Base-by-base conservation (phyloP, 2,113 vertebrate genomes). In the Podilymbus podiceps region DNA sequence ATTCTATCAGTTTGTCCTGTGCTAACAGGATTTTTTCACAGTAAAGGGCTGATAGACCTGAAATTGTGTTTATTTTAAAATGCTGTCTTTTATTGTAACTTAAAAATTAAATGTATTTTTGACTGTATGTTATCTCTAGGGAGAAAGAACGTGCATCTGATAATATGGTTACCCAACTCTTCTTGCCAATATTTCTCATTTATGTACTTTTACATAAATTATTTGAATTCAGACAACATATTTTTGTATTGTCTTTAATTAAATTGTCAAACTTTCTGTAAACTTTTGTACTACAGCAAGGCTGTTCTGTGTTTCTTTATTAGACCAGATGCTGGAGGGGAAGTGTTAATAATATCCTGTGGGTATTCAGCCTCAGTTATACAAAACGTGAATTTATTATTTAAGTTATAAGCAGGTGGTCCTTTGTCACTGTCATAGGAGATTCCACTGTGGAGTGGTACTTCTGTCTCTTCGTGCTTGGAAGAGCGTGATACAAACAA, bases 201-300 rank as follows among this genome's bases (percentile, higher is more conserved):
- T 53, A 53, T 97, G 80, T 94, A 89, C 79, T 97, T 96, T 93
- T 89, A 68, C 93, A 77, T 96, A 94, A 96, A 96, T 96, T 93
- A 90, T 87, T 87, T 93, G 11, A 95, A 90, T 93, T 92, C 62
- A 80, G 83, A 47, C 88, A 85, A 60, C 49, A 6, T 94, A 71
- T 81, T 96, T 42, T 96, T 97, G 96, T 97, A 95, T 96, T 93
- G 92, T 96, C 97, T 81, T 95, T 60, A 95, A 93, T 96, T 96
- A 97, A 97, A 95, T 87, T 93, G 84, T 90, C 9, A 3, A 76
- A 90, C 23, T 95, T 95, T 95, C 73, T 95, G 92, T 95, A 91
- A 97, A 94, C 35, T 91, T 97, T 95, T 97, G 76, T 93, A 94
- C 74, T 76, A 22, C 49, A 79, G 90, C 86, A 95, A 95, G 92